Conservation (phyloP, 1,140 invertebrate species). For the Leptinotarsa lineolata region DNA sequence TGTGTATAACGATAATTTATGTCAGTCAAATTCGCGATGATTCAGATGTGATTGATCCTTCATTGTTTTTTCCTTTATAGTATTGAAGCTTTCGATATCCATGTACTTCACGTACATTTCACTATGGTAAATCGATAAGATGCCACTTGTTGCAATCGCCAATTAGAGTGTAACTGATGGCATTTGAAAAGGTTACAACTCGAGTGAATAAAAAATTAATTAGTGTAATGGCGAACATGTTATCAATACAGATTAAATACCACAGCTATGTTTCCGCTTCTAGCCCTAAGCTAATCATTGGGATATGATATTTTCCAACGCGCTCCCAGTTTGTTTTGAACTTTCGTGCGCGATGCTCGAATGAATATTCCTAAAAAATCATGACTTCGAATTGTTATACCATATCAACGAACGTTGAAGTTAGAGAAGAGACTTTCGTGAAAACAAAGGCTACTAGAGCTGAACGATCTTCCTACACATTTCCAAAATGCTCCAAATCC, state of each 20-base stretch:
- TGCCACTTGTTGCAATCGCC: slow-evolving; percentile 5
- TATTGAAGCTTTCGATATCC: too few species aligned
- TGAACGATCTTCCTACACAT: slow-evolving; percentile 14
- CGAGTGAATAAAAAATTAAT: slow-evolving; percentile 18
- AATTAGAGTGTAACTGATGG: not conserved
- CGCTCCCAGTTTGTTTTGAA: slow-evolving; percentile 28
- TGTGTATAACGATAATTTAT: too few species aligned
- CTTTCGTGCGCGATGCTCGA: slow-evolving; percentile 20
- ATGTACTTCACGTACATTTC: not conserved
- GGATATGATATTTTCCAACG: not conserved
- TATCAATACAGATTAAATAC: slow-evolving; percentile 22
- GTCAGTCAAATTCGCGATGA: too few species aligned
- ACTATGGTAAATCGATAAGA: slow-evolving; percentile 4
- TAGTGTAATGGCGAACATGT: slow-evolving; percentile 20
- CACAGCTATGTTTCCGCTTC: slow-evolving; percentile 15
- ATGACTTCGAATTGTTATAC: slow-evolving; percentile 15
- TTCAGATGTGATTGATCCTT: too few species aligned
- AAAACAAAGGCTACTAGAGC: slow-evolving; percentile 15
- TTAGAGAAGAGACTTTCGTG: slow-evolving; percentile 6
- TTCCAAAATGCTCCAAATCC: slow-evolving; percentile 28
- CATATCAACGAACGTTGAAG: slow-evolving; percentile 14
- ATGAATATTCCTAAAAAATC: slow-evolving; percentile 18
- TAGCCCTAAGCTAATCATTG: not conserved
- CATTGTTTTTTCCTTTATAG: too few species aligned
- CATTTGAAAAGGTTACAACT: slow-evolving; percentile 24